Evolutionary conservation across 2,888 invertebrate genomes (phyloP).

Genomic region (Odontomyia ornata): DNA sequence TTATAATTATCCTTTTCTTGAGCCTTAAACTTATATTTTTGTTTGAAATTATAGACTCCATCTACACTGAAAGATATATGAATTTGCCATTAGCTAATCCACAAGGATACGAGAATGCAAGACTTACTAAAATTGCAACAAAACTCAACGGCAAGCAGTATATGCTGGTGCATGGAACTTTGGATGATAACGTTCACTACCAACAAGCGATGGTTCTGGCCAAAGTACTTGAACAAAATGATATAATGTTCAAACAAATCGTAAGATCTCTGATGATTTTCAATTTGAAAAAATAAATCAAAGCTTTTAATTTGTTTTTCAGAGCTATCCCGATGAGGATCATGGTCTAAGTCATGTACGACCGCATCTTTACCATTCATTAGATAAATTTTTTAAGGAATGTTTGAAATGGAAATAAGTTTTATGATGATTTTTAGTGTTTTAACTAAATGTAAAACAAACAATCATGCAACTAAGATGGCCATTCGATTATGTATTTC

Average conservation of each 20-base stretch:
- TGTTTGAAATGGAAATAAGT: constrained; percentile 55
- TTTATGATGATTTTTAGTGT: background rate
- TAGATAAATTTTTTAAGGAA: constrained; percentile 80
- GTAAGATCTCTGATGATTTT: constrained; percentile 65
- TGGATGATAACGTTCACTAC: constrained; percentile 96
- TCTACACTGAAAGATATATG: constrained; percentile 98
- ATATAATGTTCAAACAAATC: constrained; percentile 92
- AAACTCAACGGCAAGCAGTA: constrained; percentile 79
- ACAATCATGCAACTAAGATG: background rate
- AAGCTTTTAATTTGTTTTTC: constrained; percentile 53
- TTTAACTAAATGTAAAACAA: background rate
- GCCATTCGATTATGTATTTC: background rate
- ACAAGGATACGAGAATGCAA: constrained; percentile 77
- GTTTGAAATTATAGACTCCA: constrained; percentile 80
- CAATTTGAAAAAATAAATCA: background rate
- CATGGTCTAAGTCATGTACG: constrained; percentile 85
- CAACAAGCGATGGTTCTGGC: constrained; percentile 95
- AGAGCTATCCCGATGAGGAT: constrained; percentile 95
- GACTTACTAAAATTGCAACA: constrained; percentile 75
- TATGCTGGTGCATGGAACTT: constrained; percentile 92
- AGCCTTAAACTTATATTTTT: background rate
- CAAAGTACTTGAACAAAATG: constrained; percentile 81
- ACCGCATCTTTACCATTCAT: constrained; percentile 87
- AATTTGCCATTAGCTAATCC: constrained; percentile 81
- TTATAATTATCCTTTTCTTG: constrained; percentile 1